phyloP scores from a whole-genome alignment of 2,113 vertebrate genomes.

The Dasyurus viverrinus region DNA sequence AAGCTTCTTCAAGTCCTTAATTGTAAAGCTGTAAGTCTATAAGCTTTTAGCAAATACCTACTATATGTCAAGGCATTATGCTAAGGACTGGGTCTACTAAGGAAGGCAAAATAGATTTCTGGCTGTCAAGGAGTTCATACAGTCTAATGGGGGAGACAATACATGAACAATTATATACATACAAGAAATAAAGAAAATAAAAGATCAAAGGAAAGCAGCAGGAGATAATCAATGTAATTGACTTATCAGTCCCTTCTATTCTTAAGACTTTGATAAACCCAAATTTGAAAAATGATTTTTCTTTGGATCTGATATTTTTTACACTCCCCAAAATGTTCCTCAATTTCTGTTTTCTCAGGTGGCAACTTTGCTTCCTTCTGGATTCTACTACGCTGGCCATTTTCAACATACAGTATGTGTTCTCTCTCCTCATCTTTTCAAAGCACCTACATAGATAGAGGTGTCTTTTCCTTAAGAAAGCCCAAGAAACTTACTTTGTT shows the following conservation, averaged over 20 bases:
- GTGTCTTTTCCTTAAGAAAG: conserved; percentile 33
- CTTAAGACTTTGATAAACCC: neutral
- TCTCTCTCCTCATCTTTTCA: conserved; percentile 50
- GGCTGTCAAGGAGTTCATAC: neutral
- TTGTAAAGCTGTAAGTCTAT: neutral
- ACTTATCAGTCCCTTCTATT: neutral
- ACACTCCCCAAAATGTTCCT: conserved; percentile 68
- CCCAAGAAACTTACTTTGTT: conserved; percentile 7
- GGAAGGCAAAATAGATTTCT: neutral
- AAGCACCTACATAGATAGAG: conserved; percentile 13
- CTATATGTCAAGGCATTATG: neutral
- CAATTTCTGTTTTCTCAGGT: conserved; percentile 76
- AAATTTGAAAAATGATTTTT: neutral
- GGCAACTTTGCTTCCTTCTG: conserved; percentile 69
- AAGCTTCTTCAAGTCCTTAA: neutral
- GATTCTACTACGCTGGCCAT: conserved; percentile 69
- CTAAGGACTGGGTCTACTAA: neutral
- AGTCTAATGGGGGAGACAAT: neutral
- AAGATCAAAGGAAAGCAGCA: neutral
- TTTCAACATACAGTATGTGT: conserved; percentile 64
- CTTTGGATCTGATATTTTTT: conserved; percentile 61
- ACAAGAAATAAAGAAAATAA: neutral
- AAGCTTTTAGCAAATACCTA: neutral
- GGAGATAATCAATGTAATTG: neutral
- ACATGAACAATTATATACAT: neutral